phyloP scores from a whole-genome alignment of 2,113 vertebrate species.

The Xerus inauris region DNA sequence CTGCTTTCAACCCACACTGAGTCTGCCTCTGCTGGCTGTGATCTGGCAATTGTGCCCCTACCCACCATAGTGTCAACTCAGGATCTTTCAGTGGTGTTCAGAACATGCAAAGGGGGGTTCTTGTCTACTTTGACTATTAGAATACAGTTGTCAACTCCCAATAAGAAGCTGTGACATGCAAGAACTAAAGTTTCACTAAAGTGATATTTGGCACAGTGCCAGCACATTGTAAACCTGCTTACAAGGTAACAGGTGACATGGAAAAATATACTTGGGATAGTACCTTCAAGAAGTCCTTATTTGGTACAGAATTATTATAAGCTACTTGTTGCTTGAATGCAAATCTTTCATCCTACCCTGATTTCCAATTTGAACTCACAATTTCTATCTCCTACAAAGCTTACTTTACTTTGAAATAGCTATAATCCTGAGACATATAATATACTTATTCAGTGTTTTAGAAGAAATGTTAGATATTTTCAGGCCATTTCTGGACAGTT shows the following conservation, averaged over 20 bases:
- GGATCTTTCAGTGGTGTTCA: not conserved
- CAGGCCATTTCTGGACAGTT: not conserved
- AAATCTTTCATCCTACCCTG: not conserved
- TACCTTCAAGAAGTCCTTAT: not conserved
- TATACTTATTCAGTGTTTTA: not conserved
- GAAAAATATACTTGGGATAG: not conserved
- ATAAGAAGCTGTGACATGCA: not conserved
- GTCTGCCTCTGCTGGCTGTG: too few species aligned
- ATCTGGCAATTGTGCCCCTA: not conserved
- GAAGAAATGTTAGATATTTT: not conserved
- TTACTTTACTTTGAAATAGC: not conserved
- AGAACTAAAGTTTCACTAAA: not conserved
- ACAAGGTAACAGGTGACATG: not conserved
- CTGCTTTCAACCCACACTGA: not conserved
- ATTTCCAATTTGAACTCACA: not conserved
- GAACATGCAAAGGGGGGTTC: not conserved
- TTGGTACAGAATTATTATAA: not conserved
- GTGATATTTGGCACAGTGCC: not conserved
- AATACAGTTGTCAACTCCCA: not conserved
- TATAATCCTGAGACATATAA: not conserved
- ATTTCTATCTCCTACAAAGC: conserved; percentile 9
- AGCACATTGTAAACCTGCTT: not conserved
- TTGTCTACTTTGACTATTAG: not conserved
- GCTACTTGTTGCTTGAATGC: not conserved
- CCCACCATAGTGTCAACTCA: not conserved